These are phyloP conservation scores for Euleptes europaea DNA, from an alignment of 2,113 vertebrate species.

Conservation along the genomic window DNA sequence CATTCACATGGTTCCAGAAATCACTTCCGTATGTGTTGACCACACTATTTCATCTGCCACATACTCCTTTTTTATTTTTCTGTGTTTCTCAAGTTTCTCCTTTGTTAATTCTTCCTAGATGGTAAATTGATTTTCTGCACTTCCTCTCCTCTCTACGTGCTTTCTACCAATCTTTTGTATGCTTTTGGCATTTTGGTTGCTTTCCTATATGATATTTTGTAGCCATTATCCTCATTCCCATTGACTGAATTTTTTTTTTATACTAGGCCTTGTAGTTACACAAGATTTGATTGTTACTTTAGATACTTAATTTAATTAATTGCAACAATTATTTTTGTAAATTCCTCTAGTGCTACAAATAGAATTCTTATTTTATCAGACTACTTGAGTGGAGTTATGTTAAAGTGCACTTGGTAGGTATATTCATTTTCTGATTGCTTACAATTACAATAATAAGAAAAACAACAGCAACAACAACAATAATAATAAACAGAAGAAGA, in stretches of 20 bases:
- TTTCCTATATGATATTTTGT: background rate
- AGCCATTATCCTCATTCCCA: background rate
- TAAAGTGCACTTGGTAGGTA: background rate
- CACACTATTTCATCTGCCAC: background rate
- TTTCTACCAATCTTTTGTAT: background rate
- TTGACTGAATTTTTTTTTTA: background rate
- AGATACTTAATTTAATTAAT: constrained; percentile 19
- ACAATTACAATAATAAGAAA: too few species aligned
- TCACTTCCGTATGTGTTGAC: background rate
- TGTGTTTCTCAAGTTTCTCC: background rate
- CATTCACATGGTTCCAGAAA: background rate
- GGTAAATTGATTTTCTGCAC: background rate
- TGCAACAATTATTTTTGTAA: background rate
- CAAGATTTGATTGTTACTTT: background rate
- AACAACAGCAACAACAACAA: too few species aligned
- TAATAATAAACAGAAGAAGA: too few species aligned
- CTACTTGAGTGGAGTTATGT: background rate
- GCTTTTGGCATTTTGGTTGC: background rate
- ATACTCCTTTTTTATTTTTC: background rate
- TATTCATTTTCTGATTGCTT: background rate
- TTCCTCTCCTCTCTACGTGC: too few species aligned
- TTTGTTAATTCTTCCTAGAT: background rate
- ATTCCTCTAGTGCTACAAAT: background rate
- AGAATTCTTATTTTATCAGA: background rate
- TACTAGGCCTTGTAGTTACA: background rate